Evolutionary conservation across 2,113 vertebrate species (phyloP).

Genomic region (Platichthys flesus): DNA sequence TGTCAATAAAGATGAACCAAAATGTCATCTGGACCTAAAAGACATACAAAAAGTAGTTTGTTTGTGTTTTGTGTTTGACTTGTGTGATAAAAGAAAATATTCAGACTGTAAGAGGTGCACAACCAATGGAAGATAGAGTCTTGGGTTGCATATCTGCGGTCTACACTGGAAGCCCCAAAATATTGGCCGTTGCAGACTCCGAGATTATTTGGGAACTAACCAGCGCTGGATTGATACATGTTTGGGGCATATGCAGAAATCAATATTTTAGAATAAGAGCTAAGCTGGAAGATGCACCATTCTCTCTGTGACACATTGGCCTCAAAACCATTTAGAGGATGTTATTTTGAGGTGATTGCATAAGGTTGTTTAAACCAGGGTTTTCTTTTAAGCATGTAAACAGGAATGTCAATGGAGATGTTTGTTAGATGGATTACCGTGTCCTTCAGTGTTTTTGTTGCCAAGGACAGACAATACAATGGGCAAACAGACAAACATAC

Average conservation of each 20-base stretch:
- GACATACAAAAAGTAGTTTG: too few relatives aligned
- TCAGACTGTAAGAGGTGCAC: too few relatives aligned
- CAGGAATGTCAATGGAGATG: neutral
- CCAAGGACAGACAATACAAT: neutral
- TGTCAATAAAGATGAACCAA: too few relatives aligned
- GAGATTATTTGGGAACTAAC: too few relatives aligned
- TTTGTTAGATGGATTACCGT: neutral
- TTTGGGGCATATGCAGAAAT: neutral
- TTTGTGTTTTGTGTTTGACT: too few relatives aligned
- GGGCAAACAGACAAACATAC: neutral
- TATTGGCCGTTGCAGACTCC: too few relatives aligned
- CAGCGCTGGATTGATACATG: neutral
- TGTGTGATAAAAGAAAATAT: too few relatives aligned
- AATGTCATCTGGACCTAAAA: too few relatives aligned
- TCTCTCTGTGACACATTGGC: neutral
- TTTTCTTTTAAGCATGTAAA: neutral
- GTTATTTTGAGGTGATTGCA: neutral
- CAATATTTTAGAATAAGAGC: neutral
- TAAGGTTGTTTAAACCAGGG: neutral
- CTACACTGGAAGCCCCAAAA: too few relatives aligned
- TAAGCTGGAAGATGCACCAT: neutral
- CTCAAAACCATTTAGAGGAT: neutral
- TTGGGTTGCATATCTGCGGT: too few relatives aligned
- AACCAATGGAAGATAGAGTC: too few relatives aligned
- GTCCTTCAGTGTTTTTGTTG: neutral